phyloP scores from a whole-genome alignment of 2,888 invertebrate species.

The Apotomis betuletana region DNA sequence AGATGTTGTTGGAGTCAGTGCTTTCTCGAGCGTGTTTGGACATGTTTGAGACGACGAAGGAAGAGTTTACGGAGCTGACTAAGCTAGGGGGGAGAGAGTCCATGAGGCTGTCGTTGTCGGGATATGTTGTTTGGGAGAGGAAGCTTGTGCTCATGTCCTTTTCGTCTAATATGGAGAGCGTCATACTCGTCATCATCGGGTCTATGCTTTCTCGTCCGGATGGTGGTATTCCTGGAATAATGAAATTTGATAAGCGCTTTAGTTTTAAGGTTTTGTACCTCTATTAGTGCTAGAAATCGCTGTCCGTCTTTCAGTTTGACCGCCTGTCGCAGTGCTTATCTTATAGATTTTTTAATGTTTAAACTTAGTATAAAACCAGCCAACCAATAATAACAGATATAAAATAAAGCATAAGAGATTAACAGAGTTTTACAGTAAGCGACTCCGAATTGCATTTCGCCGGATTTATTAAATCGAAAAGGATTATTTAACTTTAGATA shows the following conservation, averaged over 20 bases:
- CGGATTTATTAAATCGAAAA: no score
- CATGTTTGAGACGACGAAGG: constrained; percentile 67
- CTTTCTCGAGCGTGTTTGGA: constrained; percentile 61
- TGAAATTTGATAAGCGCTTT: background rate
- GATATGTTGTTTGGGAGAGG: constrained; percentile 77
- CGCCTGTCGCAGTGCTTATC: no score
- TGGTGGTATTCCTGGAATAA: constrained; percentile 61
- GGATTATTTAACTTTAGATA: no score
- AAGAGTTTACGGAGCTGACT: constrained; percentile 77
- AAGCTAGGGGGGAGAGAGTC: constrained; percentile 77
- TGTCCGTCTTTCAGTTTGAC: no score
- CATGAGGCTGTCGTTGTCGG: constrained; percentile 76
- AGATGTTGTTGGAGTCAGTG: constrained; percentile 68
- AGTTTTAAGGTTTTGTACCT: no score
- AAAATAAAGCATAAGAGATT: no score
- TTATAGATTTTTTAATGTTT: no score
- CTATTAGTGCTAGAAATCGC: no score
- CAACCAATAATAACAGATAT: no score
- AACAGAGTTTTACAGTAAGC: no score
- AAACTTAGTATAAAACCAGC: no score
- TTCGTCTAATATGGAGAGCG: constrained; percentile 78
- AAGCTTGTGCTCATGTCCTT: constrained; percentile 82
- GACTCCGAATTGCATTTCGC: no score
- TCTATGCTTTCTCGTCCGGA: constrained; percentile 74
- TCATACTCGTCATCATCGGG: constrained; percentile 80